Evolutionary conservation across 2,113 vertebrate genomes (phyloP).

Genomic region (Anolis sagrei): DNA sequence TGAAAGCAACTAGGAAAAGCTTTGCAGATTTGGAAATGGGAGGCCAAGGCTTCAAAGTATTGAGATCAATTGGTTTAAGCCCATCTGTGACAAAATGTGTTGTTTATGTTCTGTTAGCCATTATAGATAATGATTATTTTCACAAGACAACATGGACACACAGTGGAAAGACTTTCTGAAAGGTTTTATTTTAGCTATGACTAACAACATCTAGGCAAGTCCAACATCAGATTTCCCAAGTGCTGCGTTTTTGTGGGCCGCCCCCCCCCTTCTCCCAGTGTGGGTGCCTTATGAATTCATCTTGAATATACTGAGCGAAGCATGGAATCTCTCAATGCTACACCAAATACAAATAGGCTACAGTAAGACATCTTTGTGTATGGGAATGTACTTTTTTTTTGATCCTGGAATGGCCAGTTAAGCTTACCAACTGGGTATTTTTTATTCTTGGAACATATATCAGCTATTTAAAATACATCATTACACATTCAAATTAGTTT

Average conservation of each 20-base stretch:
- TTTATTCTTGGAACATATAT: background rate
- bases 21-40: background rate
- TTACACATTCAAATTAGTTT: background rate
- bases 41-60: constrained; percentile 11
- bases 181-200: background rate
- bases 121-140: background rate
- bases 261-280: background rate
- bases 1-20: background rate
- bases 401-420: background rate
- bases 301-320: background rate
- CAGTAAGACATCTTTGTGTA: background rate
- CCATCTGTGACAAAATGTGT: background rate
- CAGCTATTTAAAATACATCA: background rate
- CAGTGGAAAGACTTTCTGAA: background rate
- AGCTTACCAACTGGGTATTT: background rate
- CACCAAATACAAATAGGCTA: background rate
- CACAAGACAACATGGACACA: background rate
- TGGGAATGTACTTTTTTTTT: background rate
- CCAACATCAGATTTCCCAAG: background rate
- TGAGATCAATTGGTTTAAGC: background rate
- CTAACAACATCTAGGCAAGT: background rate
- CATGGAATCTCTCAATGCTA: background rate
- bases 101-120: background rate
- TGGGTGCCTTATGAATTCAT: background rate
- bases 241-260: no score